Evolutionary conservation across 2,888 invertebrate species (phyloP).

Genomic region (Drosophila neotestacea): DNA sequence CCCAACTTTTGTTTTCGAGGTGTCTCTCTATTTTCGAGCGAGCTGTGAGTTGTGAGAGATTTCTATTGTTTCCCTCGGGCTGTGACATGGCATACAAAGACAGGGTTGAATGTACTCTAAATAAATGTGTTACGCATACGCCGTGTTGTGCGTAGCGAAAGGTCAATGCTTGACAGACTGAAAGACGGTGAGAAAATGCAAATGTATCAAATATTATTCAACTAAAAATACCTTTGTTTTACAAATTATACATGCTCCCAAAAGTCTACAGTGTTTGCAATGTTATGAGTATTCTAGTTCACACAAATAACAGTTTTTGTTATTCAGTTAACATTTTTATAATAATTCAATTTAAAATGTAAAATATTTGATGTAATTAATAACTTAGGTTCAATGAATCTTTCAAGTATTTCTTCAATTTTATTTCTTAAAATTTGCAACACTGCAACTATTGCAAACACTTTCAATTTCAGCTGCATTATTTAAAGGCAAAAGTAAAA

Average conservation of each 20-base stretch:
- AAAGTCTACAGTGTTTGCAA: not conserved
- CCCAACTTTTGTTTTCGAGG: conserved; percentile 24
- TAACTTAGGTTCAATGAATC: conserved; percentile 34
- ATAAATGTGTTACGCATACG: conserved; percentile 56
- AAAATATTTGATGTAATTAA: not conserved
- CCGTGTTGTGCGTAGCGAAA: conserved; percentile 29
- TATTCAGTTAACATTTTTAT: not conserved
- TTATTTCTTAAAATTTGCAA: conserved; percentile 8
- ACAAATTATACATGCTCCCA: not conserved
- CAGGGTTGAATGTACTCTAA: conserved; percentile 48
- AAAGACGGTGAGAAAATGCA: conserved; percentile 5
- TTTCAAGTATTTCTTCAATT: not conserved
- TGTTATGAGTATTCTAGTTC: not conserved
- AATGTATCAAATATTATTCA: conserved; percentile 8
- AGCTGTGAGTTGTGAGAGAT: conserved; percentile 6
- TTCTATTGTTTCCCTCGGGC: conserved; percentile 40
- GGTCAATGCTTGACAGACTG: conserved; percentile 31
- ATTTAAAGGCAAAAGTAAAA: conserved; percentile 63
- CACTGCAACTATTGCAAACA: conserved; percentile 5
- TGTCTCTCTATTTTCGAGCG: conserved; percentile 26
- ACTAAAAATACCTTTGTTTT: not conserved
- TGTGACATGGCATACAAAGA: not conserved
- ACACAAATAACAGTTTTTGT: no score
- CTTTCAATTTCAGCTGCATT: conserved; percentile 39
- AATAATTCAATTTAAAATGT: not conserved